Evolutionary conservation across 2,888 invertebrate genomes (phyloP).

Genomic region (Gnatocerus cornutus): DNA sequence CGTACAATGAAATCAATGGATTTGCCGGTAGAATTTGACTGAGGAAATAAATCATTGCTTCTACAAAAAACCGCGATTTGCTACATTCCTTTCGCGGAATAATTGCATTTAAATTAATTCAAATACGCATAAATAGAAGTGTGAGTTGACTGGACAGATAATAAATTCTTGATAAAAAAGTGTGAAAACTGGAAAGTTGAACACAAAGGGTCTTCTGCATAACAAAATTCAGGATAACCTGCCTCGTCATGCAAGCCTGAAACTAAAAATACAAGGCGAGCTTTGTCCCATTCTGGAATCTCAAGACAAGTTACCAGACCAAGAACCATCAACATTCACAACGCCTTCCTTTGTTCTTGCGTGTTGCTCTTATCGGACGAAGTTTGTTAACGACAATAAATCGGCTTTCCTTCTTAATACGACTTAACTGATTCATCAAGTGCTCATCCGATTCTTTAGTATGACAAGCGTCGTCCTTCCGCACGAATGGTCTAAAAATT

Average conservation of each 20-base stretch:
- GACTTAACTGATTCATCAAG: slow-evolving; percentile 10
- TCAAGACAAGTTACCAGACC: not conserved
- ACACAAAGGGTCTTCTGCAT: not conserved
- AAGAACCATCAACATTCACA: slow-evolving; percentile 9
- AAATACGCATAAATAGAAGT: not conserved
- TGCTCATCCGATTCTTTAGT: not conserved
- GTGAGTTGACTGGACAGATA: slow-evolving; percentile 4
- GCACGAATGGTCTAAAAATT: slow-evolving; percentile 11
- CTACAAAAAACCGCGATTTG: slow-evolving; percentile 6
- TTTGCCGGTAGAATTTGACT: not conserved
- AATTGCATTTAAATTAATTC: slow-evolving; percentile 14
- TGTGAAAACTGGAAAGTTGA: not conserved
- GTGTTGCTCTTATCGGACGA: slow-evolving; percentile 7
- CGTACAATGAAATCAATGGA: slow-evolving; percentile 19
- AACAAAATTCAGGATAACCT: not conserved
- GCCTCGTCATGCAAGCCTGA: slow-evolving; percentile 5
- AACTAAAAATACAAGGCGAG: slow-evolving; percentile 5
- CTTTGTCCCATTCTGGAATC: slow-evolving; percentile 10
- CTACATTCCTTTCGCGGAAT: slow-evolving; percentile 6
- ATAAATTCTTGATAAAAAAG: not conserved
- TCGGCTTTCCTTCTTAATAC: slow-evolving; percentile 10
- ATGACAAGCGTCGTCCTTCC: not conserved
- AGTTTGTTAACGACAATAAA: slow-evolving; percentile 13
- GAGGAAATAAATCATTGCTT: not conserved
- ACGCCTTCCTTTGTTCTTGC: slow-evolving; percentile 4